Evolutionary conservation across 2,888 invertebrate genomes (phyloP), one percentile per base, ranked within the genome.

Genomic region (Chalcis sispes): DNA sequence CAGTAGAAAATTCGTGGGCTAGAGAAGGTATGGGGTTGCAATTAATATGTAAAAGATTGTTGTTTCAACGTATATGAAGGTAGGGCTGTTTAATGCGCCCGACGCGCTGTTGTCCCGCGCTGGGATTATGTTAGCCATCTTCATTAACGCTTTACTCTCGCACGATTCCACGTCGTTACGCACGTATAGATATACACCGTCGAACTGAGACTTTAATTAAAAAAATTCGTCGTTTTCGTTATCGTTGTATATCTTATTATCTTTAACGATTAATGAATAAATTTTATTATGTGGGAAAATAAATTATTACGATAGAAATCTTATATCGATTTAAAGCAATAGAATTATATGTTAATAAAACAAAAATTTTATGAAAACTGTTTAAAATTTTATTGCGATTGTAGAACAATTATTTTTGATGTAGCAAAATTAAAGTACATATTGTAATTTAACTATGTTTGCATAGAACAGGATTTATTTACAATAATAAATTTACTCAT

Each of bases 1-100:
- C 46, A 32, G 40, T 4, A 3, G 4, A 36, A 7, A 4, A 36
- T 36, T 7, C 36, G 10, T 36, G 10, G 36, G 36, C 5, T 36
- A 10, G 36, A 36, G 10, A 10, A 36, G 36, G 5, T 36, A 36
- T 36, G 10, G 27, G 42, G 48, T 52, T 29, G 59, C 65, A 72
- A 72, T 72, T 72, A 72, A 72, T 72, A 72, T 72, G 65, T 72
- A 72, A 66, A 72, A 72, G 72, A 72, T 72, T 65, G 65, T 65
- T 27, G 62, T 56, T 52, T 20, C 56, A 20, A 15, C 32, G 64
- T 10, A 25, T 46, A 36, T 2, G 36, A n/a, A 27, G 2, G 13
- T 7, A 32, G 61, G 72, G 65, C 27, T 59, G 15, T 65, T 72
- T 72, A 72, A 72, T 65, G 64, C 46, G 25, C 54, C 15, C 36